phyloP scores from a whole-genome alignment of 2,888 invertebrate genomes.

The Cantharis rustica region DNA sequence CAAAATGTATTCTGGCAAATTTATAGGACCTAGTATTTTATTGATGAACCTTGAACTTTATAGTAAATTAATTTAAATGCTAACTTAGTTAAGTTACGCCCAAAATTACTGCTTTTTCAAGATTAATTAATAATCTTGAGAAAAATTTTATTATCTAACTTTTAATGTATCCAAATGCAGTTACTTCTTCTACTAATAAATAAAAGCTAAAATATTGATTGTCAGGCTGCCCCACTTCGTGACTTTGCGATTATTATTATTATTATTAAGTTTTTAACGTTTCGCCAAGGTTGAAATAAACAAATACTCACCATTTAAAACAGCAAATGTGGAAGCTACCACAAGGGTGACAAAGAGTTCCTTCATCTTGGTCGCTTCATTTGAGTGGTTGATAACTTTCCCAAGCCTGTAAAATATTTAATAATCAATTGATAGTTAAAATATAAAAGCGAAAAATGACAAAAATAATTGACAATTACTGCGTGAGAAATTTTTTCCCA shows the following conservation, averaged over 20 bases:
- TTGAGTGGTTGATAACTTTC: neutral
- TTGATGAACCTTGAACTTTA: neutral
- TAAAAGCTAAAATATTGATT: neutral
- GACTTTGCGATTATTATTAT: neutral
- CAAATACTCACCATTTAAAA: neutral
- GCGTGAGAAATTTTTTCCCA: neutral
- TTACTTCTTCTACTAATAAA: neutral
- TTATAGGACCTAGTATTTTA: neutral
- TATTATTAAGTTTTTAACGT: neutral
- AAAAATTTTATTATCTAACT: neutral
- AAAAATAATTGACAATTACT: neutral
- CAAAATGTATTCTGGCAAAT: neutral
- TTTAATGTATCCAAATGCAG: neutral
- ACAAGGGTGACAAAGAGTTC: neutral
- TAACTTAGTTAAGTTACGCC: neutral
- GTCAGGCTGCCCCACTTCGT: neutral
- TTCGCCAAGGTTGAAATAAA: neutral
- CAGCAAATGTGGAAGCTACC: neutral
- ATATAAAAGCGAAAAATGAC: neutral
- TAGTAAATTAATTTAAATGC: neutral
- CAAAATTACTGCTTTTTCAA: neutral
- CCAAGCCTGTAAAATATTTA: neutral
- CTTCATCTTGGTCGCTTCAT: conserved; percentile 4
- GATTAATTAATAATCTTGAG: neutral
- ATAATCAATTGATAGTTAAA: neutral